Base-by-base conservation (phyloP, 2,113 vertebrate species). In the Tachuris rubrigastra region DNA sequence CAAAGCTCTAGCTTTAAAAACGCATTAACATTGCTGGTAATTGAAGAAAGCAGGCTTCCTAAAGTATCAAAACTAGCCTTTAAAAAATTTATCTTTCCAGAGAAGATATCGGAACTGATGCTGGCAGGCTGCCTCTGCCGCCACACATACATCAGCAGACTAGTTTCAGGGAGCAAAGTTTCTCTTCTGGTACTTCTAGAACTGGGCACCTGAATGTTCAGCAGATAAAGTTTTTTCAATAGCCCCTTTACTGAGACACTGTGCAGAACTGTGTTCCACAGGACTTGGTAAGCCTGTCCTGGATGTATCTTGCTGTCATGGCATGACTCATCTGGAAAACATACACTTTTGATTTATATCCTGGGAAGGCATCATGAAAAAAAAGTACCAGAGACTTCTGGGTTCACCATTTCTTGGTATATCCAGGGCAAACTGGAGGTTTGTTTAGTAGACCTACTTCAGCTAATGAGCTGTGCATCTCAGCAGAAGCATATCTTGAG, bases 1-100 rank as follows among this genome's bases (percentile, higher is more conserved):
- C 12, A 68, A 93, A 81, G 46, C 9, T 56, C 27, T 76, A 81
- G 35, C 41, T 85, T 81, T 78, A 95, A 95, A 75, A 95, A 95
- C 79, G 52, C 23, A 72, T 62, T 50, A 84, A 69, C n/a, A 58
- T 7, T 22, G 17, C 28, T 50, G 37, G 22, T 41, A 90, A 76
- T 14, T 74, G 25, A 74, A 69, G 5, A 90, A 10, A 67, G 39
- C 16, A 87, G 25, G 33, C 24, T 91, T 90, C 76, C 67, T 50
- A 71, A 13, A 47, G 20, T 50, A 76, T 46, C 22, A 85, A 90
- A 62, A 76, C 0, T 15, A 18, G 63, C 39, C 67, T 90, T 77
- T 83, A 91, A 80, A 89, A 91, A 87, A 35, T 5, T 1, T 28
- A 6, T n/a, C 21, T 69, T 95, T 75, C 49, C 56, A 60, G 50